A percentile compares a stretch with the other conserved stretches of the same genome.
Conservation (phyloP, 2,797 vertebrate genomes). For the Chloroceryle amazona region DNA sequence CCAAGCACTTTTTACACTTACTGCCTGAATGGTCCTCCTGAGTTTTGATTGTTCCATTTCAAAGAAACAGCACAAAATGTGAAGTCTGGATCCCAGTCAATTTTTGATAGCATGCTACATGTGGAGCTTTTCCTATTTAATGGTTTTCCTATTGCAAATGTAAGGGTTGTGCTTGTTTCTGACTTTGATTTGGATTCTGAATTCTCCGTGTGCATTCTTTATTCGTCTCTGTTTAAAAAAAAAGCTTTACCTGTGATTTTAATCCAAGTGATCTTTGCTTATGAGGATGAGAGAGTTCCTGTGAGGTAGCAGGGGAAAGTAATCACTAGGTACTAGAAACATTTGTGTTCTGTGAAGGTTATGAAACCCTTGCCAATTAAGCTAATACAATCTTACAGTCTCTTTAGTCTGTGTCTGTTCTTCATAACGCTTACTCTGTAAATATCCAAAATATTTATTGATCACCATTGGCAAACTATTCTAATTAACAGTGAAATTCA, state of each 20-base stretch:
- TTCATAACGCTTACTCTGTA: background rate
- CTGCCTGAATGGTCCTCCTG: background rate
- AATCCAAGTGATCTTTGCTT: background rate
- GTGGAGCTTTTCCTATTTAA: background rate
- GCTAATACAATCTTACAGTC: background rate
- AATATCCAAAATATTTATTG: constrained; percentile 7
- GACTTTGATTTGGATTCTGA: background rate
- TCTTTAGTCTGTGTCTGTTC: background rate
- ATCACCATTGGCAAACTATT: background rate
- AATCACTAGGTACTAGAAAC: background rate
- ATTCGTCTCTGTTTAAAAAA: background rate
- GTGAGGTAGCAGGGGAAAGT: background rate
- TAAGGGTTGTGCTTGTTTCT: background rate
- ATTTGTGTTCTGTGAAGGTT: background rate
- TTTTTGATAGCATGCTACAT: background rate
- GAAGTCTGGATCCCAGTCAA: background rate
- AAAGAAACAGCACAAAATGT: background rate
- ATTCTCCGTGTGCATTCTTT: background rate
- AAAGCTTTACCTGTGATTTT: background rate
- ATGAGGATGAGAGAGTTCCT: background rate
- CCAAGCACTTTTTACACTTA: background rate
- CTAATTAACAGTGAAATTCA: background rate
- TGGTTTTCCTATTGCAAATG: background rate
- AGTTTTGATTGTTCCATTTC: background rate
- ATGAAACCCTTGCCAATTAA: background rate